Evolutionary conservation across 2,797 vertebrate species (phyloP), one percentile per base, ranked within the genome.

Genomic region (Pseudomugil tenellus): DNA sequence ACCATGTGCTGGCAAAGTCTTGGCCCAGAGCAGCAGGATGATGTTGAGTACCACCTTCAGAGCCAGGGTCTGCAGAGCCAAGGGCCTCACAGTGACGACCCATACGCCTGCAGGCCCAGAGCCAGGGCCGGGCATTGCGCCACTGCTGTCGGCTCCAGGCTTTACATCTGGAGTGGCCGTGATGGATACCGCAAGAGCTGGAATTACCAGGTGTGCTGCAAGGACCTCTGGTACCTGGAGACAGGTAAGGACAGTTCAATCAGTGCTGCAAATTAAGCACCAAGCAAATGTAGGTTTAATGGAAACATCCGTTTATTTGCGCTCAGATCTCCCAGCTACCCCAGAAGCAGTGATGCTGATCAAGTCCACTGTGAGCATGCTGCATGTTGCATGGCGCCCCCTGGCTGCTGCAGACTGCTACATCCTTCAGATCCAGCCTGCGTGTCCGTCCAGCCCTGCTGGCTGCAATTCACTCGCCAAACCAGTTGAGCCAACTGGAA

Each of bases 211-310:
- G 96, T 99, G 67, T 99, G 98, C 94, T 98, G 97, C 91, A 98
- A 97, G 84, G 98, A 99, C 87, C 95, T 99, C 72, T 99, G 98
- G 97, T 99, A 96, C 89, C 94, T 99, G 89, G 98, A 99, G 92
- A 98, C 96, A 73, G 97, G 97, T 99, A 91, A 94, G 94, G 90
- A 79, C 32, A 8, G 28, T 7, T 0, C 19, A 31, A 8, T 31
- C 25, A 0, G 8, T 29, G 13, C 26, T 14, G 25, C 2, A 6
- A 14, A 34, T 28, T 0, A 1, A 39, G 23, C 0, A 3, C 17
- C 28, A 55, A 19, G 2, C 11, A 59, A 29, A 58, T 14, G 23
- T 58, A 3, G 58, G 21, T 32, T 39, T 2, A 43, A 43, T 43
- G 6, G n/a, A n/a, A 43, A 43, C 17, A 43, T 9, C 41, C 41